Percentiles rank a stretch among this genome's conserved stretches.
phyloP scores from a whole-genome alignment of 2,888 invertebrate genomes.

The Apamea crenata region DNA sequence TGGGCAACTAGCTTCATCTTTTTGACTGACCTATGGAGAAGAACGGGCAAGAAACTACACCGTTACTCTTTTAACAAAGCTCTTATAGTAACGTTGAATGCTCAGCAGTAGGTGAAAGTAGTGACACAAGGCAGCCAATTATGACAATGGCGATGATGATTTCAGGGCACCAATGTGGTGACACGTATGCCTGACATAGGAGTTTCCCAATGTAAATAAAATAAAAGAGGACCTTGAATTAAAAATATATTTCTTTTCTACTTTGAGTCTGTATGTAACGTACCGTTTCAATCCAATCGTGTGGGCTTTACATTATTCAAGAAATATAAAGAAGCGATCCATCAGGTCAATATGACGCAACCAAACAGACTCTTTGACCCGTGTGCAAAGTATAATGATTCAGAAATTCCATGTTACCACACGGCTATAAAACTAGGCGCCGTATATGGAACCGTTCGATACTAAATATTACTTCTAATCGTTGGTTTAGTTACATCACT shows the following conservation, averaged over 20 bases:
- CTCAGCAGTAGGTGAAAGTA: not conserved
- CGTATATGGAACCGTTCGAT: constrained; percentile 34
- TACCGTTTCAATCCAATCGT: not conserved
- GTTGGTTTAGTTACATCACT: constrained; percentile 45
- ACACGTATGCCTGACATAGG: not conserved
- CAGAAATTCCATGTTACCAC: constrained; percentile 48
- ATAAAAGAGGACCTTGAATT: not conserved
- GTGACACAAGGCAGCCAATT: too few relatives aligned
- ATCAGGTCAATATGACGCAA: constrained; percentile 50
- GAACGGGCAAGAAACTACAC: not conserved
- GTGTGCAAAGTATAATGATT: constrained; percentile 64
- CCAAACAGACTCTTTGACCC: constrained; percentile 45
- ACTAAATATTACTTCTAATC: constrained; percentile 38
- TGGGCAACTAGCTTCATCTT: too few relatives aligned
- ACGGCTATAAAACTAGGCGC: constrained; percentile 44
- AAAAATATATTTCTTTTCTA: not conserved
- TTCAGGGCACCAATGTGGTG: not conserved
- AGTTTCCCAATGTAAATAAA: not conserved
- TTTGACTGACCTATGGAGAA: not conserved
- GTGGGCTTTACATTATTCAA: constrained; percentile 21
- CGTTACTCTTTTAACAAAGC: not conserved
- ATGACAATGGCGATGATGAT: not conserved
- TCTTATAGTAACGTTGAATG: not conserved
- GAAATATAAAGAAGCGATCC: constrained; percentile 4
- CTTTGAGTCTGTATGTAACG: not conserved